phyloP scores from a whole-genome alignment of 2,797 vertebrate species.

The Sebastes vulpes region DNA sequence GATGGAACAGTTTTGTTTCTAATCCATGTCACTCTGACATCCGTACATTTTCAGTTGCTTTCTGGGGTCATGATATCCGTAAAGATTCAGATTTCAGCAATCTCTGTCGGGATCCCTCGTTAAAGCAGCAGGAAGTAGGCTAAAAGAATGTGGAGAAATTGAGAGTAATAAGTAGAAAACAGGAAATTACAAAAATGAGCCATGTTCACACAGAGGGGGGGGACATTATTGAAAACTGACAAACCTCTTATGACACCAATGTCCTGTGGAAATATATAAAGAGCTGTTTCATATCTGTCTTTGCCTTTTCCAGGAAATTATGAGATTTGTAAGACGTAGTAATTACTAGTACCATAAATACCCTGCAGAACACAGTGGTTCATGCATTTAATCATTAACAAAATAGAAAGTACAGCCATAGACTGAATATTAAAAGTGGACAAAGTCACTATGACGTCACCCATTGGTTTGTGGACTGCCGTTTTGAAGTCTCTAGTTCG shows the following conservation, averaged over 20 bases:
- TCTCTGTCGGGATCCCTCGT: not conserved
- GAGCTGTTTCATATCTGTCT: not conserved
- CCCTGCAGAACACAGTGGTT: not conserved
- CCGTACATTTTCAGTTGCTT: not conserved
- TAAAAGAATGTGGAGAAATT: not conserved
- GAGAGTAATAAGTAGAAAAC: not conserved
- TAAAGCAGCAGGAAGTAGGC: not conserved
- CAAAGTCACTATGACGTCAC: too few relatives aligned
- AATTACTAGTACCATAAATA: not conserved
- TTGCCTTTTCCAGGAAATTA: not conserved
- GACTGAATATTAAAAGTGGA: too few relatives aligned
- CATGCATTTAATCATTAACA: not conserved
- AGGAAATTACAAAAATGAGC: conserved; percentile 7
- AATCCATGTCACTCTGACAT: not conserved
- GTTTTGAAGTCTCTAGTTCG: too few relatives aligned
- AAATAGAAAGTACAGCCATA: not conserved
- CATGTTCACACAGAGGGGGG: not conserved
- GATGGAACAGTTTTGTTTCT: not conserved
- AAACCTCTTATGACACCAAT: not conserved
- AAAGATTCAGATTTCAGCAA: not conserved
- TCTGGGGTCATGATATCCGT: not conserved
- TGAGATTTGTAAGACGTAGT: too few relatives aligned
- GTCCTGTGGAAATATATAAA: not conserved
- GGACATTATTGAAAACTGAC: not conserved
- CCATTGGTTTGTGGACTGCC: too few relatives aligned